Base-by-base conservation (phyloP, 2,888 invertebrate genomes). In the Lycocerus yunnanus region DNA sequence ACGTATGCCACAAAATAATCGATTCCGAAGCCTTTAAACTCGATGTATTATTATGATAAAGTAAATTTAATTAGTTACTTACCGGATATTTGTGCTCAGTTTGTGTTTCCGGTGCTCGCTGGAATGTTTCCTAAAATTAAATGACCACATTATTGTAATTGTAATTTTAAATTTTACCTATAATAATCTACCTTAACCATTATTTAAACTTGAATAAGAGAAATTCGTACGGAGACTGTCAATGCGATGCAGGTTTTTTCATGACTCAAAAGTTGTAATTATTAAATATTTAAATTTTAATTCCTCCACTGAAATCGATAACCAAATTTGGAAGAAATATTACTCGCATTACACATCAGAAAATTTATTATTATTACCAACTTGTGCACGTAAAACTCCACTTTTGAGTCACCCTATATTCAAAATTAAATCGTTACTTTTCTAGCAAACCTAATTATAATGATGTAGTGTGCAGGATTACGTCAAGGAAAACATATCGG, bases 31-130 rank as follows among this genome's bases (percentile, higher is more conserved):
- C n/a, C 16, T 15, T 63, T 63, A 63, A 18, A n/a, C 61, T 63
- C 8, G 18, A 60, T 13, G 18, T 13, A 9, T 2, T 18, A 18
- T 18, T 63, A 63, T 63, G 61, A 63, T 63, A 63, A 63, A 63
- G 18, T 63, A 20, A 73, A 74, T 63, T 63, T 63, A 18, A n/a
- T 74, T 67, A 72, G 68, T 80, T 79, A 84, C 85, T 85, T 82
- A 86, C 86, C 86, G 86, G 86, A 86, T 85, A 86, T 83, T 84
- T 86, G 82, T 84, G 85, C 82, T 86, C 86, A 82, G 81, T 83
- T 84, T 84, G 85, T 80, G 85, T 81, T 86, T 86, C 86, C 86
- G 84, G 86, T 83, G 84, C 80, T 84, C 85, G 84, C 81, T 86
- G 85, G 86, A 85, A 85, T 85, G 85, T 84, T 85, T 86, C 86